Conservation (phyloP, 2,797 vertebrate genomes). For the Cossypha niveicapilla region DNA sequence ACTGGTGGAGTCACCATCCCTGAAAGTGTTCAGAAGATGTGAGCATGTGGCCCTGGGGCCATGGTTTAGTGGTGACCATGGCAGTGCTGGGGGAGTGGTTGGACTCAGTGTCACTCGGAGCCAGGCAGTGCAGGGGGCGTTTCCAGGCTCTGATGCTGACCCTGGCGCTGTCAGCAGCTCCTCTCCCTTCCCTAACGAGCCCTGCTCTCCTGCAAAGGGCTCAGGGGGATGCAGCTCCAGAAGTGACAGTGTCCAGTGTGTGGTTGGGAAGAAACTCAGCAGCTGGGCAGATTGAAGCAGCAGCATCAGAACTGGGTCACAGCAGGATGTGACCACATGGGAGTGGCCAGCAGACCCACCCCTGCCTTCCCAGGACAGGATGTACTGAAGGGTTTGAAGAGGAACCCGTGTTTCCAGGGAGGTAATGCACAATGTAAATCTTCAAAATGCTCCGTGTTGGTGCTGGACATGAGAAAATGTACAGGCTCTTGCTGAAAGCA, state of each 20-base stretch:
- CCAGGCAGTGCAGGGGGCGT: not conserved
- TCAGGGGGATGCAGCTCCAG: not conserved
- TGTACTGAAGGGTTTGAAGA: not conserved
- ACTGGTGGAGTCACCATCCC: not conserved
- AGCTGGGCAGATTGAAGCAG: not conserved
- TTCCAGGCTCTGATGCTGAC: not conserved
- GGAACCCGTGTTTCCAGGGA: not conserved
- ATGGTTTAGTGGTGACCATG: fast-evolving
- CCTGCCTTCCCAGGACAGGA: not conserved
- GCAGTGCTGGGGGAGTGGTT: not conserved
- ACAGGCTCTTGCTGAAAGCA: not conserved
- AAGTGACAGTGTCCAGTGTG: fast-evolving
- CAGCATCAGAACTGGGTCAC: not conserved
- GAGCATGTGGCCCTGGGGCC: not conserved
- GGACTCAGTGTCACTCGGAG: not conserved
- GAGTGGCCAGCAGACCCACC: not conserved
- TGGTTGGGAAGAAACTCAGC: not conserved
- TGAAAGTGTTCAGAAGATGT: fast-evolving
- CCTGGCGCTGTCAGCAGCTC: not conserved
- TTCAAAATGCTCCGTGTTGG: not conserved
- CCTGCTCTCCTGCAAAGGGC: not conserved
- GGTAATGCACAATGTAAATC: not conserved
- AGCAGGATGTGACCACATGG: not conserved
- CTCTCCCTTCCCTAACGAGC: not conserved
- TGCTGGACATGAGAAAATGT: not conserved